Conservation (phyloP, 1,140 invertebrate genomes). For the Wiebesia pumilae region DNA sequence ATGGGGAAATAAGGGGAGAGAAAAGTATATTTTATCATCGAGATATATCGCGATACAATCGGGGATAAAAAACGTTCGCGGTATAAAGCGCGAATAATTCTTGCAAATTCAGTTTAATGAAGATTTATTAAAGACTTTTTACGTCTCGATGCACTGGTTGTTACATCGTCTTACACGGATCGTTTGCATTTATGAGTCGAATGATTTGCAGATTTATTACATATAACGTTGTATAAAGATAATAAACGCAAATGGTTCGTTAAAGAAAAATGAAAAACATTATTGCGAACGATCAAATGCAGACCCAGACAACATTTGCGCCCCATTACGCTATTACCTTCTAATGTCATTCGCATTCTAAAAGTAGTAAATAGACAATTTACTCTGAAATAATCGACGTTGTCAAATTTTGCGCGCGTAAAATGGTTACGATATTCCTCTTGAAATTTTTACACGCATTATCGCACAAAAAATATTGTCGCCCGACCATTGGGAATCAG, state of each 20-base stretch:
- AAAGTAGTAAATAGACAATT: too few species aligned
- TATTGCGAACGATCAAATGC: neutral
- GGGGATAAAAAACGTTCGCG: neutral
- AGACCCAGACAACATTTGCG: too few species aligned
- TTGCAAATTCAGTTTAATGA: conserved; percentile 11
- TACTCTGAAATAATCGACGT: too few species aligned
- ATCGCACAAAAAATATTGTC: too few species aligned
- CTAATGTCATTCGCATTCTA: too few species aligned
- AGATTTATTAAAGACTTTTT: conserved; percentile 41
- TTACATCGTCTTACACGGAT: neutral
- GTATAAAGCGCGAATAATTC: conserved; percentile 2
- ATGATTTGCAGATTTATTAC: conserved; percentile 11
- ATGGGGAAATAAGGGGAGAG: too few species aligned
- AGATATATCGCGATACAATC: conserved; percentile 12
- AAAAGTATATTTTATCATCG: conserved; percentile 26
- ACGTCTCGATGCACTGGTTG: neutral
- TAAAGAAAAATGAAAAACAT: neutral
- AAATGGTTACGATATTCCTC: too few species aligned
- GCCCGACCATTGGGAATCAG: too few species aligned
- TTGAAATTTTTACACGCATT: too few species aligned
- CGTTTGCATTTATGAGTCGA: neutral
- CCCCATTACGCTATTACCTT: too few species aligned
- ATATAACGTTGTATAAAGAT: neutral
- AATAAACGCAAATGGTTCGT: neutral
- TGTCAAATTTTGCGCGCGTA: too few species aligned